Conservation (phyloP, 2,888 invertebrate genomes). For the Torymus auratus region DNA sequence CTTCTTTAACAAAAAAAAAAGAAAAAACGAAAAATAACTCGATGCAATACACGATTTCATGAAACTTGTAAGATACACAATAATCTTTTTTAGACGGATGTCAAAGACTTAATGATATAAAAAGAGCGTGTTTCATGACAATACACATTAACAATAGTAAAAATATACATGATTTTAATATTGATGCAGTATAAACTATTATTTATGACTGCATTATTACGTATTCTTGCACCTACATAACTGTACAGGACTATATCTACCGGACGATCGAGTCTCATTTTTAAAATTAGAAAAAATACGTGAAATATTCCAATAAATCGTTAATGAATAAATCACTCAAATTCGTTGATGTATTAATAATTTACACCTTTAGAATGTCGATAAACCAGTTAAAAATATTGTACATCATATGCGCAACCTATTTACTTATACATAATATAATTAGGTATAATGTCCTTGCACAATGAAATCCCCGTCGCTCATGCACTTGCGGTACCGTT, state of each 20-base stretch:
- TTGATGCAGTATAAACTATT: conserved; percentile 42
- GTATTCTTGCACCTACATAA: conserved; percentile 3
- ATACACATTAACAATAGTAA: conserved; percentile 53
- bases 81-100: neutral
- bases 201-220: conserved; percentile 21
- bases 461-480: conserved; percentile 60
- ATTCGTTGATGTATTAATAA: conserved; percentile 53
- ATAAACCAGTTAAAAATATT: conserved; percentile 75
- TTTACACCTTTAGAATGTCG: conserved; percentile 72
- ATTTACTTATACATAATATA: conserved; percentile 63
- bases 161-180: conserved; percentile 55
- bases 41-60: neutral
- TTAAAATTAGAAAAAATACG: conserved; percentile 5
- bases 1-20: neutral
- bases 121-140: conserved; percentile 29
- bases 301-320: conserved; percentile 6
- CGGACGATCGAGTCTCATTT: conserved; percentile 32
- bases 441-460: conserved; percentile 70
- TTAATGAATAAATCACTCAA: conserved; percentile 36
- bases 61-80: neutral
- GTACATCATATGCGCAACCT: conserved; percentile 66
- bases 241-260: neutral
- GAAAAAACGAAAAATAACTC: neutral
- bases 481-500: conserved; percentile 29
- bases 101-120: conserved; percentile 47